phyloP scores from a whole-genome alignment of 2,888 invertebrate species.

The Pemphredon lugubris region DNA sequence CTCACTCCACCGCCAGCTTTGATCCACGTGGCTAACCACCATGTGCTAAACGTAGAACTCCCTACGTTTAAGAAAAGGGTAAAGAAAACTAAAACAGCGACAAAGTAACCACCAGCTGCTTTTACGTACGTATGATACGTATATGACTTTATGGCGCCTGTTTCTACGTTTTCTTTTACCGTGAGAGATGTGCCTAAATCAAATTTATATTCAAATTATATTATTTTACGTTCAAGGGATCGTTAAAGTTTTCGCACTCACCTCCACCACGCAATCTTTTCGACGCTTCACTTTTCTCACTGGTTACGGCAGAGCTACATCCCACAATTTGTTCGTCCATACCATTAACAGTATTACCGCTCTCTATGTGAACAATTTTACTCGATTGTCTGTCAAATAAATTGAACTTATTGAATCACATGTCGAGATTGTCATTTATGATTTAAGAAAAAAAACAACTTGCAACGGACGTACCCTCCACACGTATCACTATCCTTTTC shows the following conservation, averaged over 20 bases:
- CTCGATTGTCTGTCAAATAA: not conserved
- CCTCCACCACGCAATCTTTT: slow-evolving; percentile 9
- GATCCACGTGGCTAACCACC: slow-evolving; percentile 85
- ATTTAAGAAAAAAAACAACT: not conserved
- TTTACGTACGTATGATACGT: slow-evolving; percentile 82
- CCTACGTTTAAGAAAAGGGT: slow-evolving; percentile 82
- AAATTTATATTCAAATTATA: not conserved
- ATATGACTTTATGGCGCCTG: slow-evolving; percentile 76
- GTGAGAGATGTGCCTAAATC: slow-evolving; percentile 61
- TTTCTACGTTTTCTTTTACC: slow-evolving; percentile 62
- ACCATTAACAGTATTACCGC: not conserved
- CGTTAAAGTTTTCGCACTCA: not conserved
- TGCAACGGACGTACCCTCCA: slow-evolving; percentile 6
- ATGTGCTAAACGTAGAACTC: slow-evolving; percentile 83
- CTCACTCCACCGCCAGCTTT: slow-evolving; percentile 78
- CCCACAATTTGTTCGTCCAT: not conserved
- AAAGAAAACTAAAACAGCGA: slow-evolving; percentile 79
- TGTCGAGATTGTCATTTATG: not conserved
- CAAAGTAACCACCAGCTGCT: slow-evolving; percentile 82
- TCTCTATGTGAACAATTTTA: not conserved
- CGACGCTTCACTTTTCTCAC: not conserved
- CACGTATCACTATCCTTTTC: slow-evolving; percentile 19
- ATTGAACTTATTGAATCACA: not conserved
- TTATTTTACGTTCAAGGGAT: not conserved
- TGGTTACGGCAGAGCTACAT: not conserved